A percentile compares a stretch with the other conserved stretches of the same genome.
phyloP scores from a whole-genome alignment of 2,113 vertebrate genomes.

The Maccullochella peelii region DNA sequence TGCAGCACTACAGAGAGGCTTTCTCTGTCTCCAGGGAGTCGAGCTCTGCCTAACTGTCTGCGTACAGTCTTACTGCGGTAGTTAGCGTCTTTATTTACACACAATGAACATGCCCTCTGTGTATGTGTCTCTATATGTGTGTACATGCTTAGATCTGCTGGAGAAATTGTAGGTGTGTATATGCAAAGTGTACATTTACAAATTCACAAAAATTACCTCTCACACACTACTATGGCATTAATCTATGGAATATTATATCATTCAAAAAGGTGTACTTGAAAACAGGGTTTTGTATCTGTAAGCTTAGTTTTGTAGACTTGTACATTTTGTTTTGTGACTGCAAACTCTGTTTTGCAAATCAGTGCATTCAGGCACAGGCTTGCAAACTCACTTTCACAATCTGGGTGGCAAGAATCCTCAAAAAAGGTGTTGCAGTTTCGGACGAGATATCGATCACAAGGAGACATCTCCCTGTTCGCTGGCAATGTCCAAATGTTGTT shows the following conservation, averaged over 20 bases:
- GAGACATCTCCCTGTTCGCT: background rate
- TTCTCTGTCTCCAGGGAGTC: constrained; percentile 56
- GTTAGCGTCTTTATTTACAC: constrained; percentile 47
- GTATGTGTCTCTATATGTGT: constrained; percentile 7
- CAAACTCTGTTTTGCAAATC: no score
- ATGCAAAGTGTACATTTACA: constrained; percentile 55
- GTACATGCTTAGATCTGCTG: constrained; percentile 18
- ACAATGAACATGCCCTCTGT: constrained; percentile 41
- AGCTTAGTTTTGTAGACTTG: no score
- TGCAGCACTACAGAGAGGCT: constrained; percentile 48
- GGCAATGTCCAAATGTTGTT: constrained; percentile 16
- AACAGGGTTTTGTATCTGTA: no score
- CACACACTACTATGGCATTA: constrained; percentile 29
- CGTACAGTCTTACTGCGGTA: constrained; percentile 26
- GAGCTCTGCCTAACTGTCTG: constrained; percentile 51
- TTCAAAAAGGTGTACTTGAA: no score
- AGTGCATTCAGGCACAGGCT: no score
- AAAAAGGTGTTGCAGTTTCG: constrained; percentile 6
- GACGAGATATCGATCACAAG: constrained; percentile 48
- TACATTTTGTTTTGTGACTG: no score
- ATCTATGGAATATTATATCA: no score
- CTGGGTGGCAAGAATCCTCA: no score
- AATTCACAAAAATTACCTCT: constrained; percentile 54
- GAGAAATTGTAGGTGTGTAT: constrained; percentile 28
- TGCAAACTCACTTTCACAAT: no score